Percentiles rank a stretch among this genome's conserved stretches.
Conservation (phyloP, 1,140 invertebrate genomes). For the Drosophila asahinai region DNA sequence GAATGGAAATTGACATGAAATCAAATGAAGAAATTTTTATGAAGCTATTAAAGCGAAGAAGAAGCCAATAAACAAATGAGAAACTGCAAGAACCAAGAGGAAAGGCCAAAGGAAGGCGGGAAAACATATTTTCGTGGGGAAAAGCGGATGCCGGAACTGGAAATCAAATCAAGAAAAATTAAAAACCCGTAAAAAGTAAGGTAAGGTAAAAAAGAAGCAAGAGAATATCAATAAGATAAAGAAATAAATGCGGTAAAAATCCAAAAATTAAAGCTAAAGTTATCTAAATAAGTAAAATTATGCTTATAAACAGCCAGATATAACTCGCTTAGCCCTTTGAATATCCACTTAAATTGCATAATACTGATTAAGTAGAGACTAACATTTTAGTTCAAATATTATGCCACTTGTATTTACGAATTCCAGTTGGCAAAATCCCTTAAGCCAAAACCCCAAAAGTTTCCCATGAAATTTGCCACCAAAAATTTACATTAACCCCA, state of each 20-base stretch:
- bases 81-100: constrained; percentile 16
- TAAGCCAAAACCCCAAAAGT: constrained; percentile 22
- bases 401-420: constrained; percentile 5
- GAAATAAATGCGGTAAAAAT: background rate
- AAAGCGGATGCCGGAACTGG: constrained; percentile 21
- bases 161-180: constrained; percentile 55
- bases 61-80: constrained; percentile 39
- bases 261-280: too few species aligned
- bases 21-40: constrained; percentile 70
- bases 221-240: constrained; percentile 2
- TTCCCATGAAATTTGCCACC: constrained; percentile 28
- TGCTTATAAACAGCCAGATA: background rate
- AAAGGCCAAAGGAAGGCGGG: constrained; percentile 4
- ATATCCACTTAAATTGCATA: constrained; percentile 14
- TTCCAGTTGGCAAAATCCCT: constrained; percentile 31
- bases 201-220: background rate
- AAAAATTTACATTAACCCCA: constrained; percentile 54
- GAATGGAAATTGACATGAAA: constrained; percentile 70
- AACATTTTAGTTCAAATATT: constrained; percentile 17
- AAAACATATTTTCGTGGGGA: constrained; percentile 37
- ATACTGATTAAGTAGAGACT: constrained; percentile 10
- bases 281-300: too few species aligned
- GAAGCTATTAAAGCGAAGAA: constrained; percentile 54
- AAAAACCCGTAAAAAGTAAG: constrained; percentile 42
- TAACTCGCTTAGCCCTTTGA: too few species aligned